Evolutionary conservation across 1,140 invertebrate species (phyloP).

Genomic region (Calliphora vicina): DNA sequence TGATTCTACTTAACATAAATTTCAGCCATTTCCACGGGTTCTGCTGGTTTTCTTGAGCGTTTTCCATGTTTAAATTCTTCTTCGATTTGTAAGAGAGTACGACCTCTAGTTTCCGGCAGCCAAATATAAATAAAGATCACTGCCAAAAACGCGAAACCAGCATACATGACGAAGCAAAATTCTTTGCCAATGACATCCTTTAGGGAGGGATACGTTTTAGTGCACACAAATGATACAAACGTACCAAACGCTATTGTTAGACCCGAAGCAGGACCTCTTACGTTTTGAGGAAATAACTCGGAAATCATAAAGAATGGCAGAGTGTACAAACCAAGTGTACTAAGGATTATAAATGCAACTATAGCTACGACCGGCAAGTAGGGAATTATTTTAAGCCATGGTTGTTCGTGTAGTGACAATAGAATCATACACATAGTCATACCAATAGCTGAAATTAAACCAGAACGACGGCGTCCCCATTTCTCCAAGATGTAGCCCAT

Average conservation of each 20-base stretch:
- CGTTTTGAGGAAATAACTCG: slow-evolving; percentile 74
- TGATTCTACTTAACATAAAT: slow-evolving; percentile 34
- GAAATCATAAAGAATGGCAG: slow-evolving; percentile 80
- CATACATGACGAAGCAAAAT: slow-evolving; percentile 78
- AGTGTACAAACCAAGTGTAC: slow-evolving; percentile 71
- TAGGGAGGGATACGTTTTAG: slow-evolving; percentile 76
- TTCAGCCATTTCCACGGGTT: slow-evolving; percentile 52
- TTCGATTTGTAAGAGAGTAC: slow-evolving; percentile 77
- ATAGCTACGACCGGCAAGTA: slow-evolving; percentile 65
- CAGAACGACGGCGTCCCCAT: slow-evolving; percentile 68
- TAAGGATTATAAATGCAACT: slow-evolving; percentile 70
- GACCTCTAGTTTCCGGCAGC: slow-evolving; percentile 84
- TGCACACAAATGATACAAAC: slow-evolving; percentile 75
- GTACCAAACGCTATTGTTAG: slow-evolving; percentile 73
- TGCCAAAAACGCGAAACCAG: slow-evolving; percentile 71
- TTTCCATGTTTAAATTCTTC: slow-evolving; percentile 64
- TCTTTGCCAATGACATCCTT: slow-evolving; percentile 67
- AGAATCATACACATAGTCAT: slow-evolving; percentile 70
- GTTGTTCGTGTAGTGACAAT: slow-evolving; percentile 63
- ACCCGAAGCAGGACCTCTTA: slow-evolving; percentile 74
- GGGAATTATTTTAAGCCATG: slow-evolving; percentile 42
- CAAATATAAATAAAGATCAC: slow-evolving; percentile 73
- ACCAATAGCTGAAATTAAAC: slow-evolving; percentile 69
- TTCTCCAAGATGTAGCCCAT: slow-evolving; percentile 67
- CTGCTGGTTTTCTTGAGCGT: background rate